Evolutionary conservation across 2,113 vertebrate genomes (phyloP).

Genomic region (Apus apus): DNA sequence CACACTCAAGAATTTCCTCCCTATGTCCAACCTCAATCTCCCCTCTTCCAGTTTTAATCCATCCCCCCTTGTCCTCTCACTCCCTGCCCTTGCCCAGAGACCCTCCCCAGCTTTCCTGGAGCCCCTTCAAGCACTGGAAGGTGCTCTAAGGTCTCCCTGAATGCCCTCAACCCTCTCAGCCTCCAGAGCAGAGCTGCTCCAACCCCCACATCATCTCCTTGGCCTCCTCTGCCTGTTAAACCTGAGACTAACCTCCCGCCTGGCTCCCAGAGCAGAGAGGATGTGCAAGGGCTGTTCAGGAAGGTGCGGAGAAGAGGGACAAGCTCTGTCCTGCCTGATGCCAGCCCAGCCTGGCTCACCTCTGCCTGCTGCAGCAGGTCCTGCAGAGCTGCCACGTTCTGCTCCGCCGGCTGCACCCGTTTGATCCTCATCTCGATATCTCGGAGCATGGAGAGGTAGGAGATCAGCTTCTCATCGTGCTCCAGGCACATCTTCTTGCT

Average conservation of each 20-base stretch:
- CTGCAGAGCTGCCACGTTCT: conserved; percentile 75
- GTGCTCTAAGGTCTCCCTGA: too few relatives aligned
- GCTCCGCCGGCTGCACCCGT: conserved; percentile 75
- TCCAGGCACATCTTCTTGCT: conserved; percentile 88
- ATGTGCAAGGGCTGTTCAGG: background rate
- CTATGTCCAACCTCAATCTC: too few relatives aligned
- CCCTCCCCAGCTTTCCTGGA: too few relatives aligned
- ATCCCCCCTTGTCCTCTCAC: too few relatives aligned
- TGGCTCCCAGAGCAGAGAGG: background rate
- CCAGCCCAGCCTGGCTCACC: conserved; percentile 70
- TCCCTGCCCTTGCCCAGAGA: too few relatives aligned
- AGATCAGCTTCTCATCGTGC: conserved; percentile 86
- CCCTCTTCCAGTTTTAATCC: too few relatives aligned
- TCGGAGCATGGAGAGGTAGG: conserved; percentile 88
- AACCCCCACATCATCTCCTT: too few relatives aligned
- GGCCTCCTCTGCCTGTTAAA: background rate
- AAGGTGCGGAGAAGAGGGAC: background rate
- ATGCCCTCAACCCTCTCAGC: too few relatives aligned
- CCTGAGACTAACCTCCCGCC: background rate
- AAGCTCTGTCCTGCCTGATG: background rate
- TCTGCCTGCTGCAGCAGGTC: conserved; percentile 84
- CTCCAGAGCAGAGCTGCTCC: too few relatives aligned
- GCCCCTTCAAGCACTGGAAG: too few relatives aligned
- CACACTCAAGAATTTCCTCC: too few relatives aligned
- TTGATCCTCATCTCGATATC: conserved; percentile 90